Evolutionary conservation across 2,888 invertebrate genomes (phyloP).

Genomic region (Tenthredo livida): DNA sequence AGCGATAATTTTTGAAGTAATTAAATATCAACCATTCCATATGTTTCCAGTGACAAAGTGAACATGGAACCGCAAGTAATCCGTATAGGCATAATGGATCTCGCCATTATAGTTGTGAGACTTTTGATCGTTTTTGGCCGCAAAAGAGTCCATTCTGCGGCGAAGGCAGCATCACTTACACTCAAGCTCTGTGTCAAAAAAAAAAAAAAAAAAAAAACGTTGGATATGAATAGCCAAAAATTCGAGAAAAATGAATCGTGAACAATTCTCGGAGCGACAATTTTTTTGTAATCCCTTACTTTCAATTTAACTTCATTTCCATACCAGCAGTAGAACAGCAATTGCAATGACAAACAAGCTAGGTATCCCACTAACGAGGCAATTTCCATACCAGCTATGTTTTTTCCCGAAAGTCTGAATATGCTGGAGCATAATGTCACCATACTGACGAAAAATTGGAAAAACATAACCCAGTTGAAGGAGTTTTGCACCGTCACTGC

Average conservation of each 20-base stretch:
- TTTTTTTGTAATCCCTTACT: conserved; percentile 56
- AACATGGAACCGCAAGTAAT: conserved; percentile 61
- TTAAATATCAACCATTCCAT: conserved; percentile 59
- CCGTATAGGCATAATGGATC: conserved; percentile 58
- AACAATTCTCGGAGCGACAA: not conserved
- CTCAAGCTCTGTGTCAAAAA: conserved; percentile 59
- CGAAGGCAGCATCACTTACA: conserved; percentile 60
- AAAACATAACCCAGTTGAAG: conserved; percentile 21
- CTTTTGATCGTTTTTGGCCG: conserved; percentile 56
- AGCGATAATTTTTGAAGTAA: not conserved
- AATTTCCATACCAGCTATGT: not conserved
- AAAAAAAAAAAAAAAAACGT: no score
- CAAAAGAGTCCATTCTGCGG: conserved; percentile 62
- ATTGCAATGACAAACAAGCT: conserved; percentile 61
- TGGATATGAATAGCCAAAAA: not conserved
- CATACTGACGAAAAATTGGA: conserved; percentile 31
- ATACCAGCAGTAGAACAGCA: conserved; percentile 68
- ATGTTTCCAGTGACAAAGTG: conserved; percentile 61
- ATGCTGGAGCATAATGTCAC: conserved; percentile 27
- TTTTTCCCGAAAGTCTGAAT: conserved; percentile 25
- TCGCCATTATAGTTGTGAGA: conserved; percentile 61
- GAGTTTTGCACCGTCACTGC: not conserved
- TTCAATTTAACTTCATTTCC: conserved; percentile 66
- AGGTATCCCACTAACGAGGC: conserved; percentile 52
- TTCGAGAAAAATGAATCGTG: not conserved